Evolutionary conservation across 53 echinoderm and acorn worm species (phyloP).

Genomic region (Echinometra lucunter): DNA sequence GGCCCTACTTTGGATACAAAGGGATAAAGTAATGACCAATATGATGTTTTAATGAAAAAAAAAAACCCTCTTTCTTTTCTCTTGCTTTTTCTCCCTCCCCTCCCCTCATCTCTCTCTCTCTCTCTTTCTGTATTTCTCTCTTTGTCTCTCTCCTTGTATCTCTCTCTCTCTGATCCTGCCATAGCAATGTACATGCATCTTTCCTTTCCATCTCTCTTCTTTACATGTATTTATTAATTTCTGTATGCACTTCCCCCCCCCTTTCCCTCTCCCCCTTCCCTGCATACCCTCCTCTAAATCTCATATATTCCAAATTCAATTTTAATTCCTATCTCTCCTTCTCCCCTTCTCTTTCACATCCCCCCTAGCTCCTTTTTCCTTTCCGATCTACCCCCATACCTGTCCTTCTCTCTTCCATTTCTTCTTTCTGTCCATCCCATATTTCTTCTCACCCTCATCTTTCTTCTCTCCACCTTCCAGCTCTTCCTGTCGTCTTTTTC

Average conservation of each 20-base stretch:
- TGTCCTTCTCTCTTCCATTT: neutral
- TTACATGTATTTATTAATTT: no score
- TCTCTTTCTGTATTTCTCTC: neutral
- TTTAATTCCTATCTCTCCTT: neutral
- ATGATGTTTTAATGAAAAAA: no score
- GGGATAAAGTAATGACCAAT: neutral
- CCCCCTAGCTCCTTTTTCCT: no score
- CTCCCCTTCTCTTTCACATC: no score
- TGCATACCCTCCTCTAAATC: no score
- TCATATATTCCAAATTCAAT: no score
- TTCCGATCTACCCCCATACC: neutral
- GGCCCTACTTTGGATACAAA: neutral
- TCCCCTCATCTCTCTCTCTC: neutral
- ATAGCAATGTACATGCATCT: no score
- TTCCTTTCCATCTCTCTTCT: no score
- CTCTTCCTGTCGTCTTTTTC: neutral
- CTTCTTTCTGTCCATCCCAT: neutral
- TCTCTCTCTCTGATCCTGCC: no score
- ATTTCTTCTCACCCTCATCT: no score
- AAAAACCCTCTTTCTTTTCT: no score
- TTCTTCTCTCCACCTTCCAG: neutral
- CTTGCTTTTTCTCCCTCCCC: no score
- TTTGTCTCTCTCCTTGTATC: neutral
- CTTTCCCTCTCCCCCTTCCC: neutral
- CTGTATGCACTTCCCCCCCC: neutral